phyloP scores from a whole-genome alignment of 2,888 invertebrate genomes.

The Alloscopus bannaensis region DNA sequence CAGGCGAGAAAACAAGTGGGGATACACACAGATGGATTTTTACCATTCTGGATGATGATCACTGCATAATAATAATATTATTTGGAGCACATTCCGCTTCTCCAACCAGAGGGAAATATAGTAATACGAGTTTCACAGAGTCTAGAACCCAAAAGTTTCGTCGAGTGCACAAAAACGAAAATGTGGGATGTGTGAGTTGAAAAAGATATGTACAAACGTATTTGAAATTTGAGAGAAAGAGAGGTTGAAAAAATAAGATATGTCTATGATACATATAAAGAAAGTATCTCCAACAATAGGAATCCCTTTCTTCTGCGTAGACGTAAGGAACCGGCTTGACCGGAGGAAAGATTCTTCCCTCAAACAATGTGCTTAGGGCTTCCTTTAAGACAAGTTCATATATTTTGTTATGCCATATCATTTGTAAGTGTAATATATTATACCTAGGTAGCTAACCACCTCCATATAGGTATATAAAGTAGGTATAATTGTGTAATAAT shows the following conservation, averaged over 20 bases:
- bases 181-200: conserved; percentile 8
- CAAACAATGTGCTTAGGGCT: no score
- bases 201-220: conserved; percentile 4
- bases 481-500: background rate
- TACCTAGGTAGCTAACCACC: no score
- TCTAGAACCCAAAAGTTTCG: no score
- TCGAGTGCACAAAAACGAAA: conserved; percentile 2
- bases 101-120: no score
- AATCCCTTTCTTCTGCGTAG: conserved; percentile 25
- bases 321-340: conserved; percentile 53
- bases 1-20: no score
- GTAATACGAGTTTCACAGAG: no score
- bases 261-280: no score
- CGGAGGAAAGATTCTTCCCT: conserved; percentile 32
- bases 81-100: no score
- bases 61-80: no score
- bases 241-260: background rate
- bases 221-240: conserved; percentile 5
- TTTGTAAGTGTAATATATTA: background rate
- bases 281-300: conserved; percentile 7
- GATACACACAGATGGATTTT: no score
- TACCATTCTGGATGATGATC: no score
- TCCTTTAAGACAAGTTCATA: no score
- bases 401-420: background rate
- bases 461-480: conserved; percentile 1